phyloP scores from a whole-genome alignment of 2,113 vertebrate genomes.

The Petaurus breviceps region DNA sequence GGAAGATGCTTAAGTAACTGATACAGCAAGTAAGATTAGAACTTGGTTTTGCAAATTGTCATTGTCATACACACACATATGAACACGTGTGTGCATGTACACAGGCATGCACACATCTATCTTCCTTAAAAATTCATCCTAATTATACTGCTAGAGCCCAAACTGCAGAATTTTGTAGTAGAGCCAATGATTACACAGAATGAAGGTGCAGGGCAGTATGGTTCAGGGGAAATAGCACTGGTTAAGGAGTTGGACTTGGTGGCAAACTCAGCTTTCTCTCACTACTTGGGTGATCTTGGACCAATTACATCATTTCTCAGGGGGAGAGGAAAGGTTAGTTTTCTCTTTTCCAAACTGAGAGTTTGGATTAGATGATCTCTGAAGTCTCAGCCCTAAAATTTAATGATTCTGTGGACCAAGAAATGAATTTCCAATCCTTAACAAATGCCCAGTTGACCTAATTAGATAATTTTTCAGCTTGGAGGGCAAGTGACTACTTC shows the following conservation, averaged over 20 bases:
- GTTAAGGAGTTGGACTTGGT: background rate
- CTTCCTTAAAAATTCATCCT: background rate
- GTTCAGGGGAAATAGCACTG: background rate
- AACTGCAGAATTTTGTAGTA: background rate
- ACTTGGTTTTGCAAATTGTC: background rate
- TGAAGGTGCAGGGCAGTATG: background rate
- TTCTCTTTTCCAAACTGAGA: background rate
- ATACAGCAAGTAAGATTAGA: background rate
- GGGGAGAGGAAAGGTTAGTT: background rate
- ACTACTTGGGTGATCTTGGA: background rate
- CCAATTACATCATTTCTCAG: background rate
- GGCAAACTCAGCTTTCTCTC: background rate
- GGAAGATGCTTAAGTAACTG: background rate
- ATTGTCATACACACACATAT: background rate
- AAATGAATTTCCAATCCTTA: conserved; percentile 11
- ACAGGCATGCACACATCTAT: no score
- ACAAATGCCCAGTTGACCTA: conserved; percentile 3
- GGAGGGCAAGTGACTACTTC: background rate
- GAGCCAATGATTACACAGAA: background rate
- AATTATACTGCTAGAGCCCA: background rate
- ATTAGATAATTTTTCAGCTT: background rate
- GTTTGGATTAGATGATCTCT: background rate
- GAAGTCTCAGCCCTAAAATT: background rate
- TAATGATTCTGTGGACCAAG: background rate
- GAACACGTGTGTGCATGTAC: no score